Base-by-base conservation (phyloP, 1,140 invertebrate genomes). In the Atta cephalotes region DNA sequence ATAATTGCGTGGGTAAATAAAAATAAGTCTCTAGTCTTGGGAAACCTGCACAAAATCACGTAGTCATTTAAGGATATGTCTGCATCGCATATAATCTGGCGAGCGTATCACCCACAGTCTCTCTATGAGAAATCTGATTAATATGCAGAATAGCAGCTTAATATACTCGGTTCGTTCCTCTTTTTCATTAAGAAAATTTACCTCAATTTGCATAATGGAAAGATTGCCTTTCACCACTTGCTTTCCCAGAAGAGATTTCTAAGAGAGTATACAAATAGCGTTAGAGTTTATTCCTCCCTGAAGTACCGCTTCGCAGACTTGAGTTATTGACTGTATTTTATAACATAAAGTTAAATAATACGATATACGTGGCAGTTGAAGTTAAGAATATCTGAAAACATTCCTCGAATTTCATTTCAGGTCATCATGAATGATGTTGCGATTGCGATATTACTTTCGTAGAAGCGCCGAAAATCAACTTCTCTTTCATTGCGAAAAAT, bases 101-200 rank as follows among this genome's bases (percentile, higher is more conserved):
- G 35, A 81, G 16, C 1, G 25, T 53, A 80, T 70, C 63, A 39
- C 18, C 45, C 39, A 70, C 31, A 16, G 28, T 71, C 39, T 71
- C 66, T 58, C 31, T 25, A 56, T n/a, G 49, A 25, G 14, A 70
- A 53, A 56, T 14, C 65, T 35, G 21, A 81, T 81, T 81, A 81
- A 81, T 81, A 81, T 81, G 65, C 65, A 28, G 49, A 81, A 71
- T 25, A 81, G 51, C 28, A 14, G 62, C 28, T 80, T 35, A 66
- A 31, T 80, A 70, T 28, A 51, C 28, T 4, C 45, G 45, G 21
- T 81, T 51, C 9, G n/a, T 84, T 53, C n/a, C 25, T 16, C 45
- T 71, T 65, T 79, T 80, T 66, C 62, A 65, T 85, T 65, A 56
- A 79, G 49, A 65, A 78, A 35, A 79, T 78, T 51, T 65, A 79